These are phyloP conservation scores for Andrena marginata DNA, from an alignment of 2,888 invertebrate species.

Conservation along the genomic window DNA sequence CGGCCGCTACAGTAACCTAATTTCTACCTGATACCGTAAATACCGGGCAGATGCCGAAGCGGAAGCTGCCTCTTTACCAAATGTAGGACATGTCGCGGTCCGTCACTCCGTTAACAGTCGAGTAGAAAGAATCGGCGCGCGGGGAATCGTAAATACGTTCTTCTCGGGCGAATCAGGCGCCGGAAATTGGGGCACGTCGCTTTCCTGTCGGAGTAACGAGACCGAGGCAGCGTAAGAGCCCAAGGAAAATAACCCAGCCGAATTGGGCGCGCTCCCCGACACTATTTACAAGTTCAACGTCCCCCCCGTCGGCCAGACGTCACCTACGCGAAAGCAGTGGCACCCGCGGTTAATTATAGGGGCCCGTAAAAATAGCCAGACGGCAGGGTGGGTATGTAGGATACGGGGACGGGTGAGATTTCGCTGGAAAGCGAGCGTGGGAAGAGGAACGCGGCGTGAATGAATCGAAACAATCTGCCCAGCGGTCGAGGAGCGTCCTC, in stretches of 20 bases:
- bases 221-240: constrained; percentile 8
- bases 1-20: no score
- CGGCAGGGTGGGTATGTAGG: neutral
- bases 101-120: no score
- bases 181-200: constrained; percentile 34
- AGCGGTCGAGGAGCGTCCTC: neutral
- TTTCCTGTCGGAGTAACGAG: constrained; percentile 21
- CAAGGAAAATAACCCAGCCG: constrained; percentile 29
- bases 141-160: neutral
- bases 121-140: no score
- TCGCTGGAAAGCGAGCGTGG: neutral
- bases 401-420: neutral
- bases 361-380: constrained; percentile 6
- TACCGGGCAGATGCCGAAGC: no score
- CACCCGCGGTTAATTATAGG: constrained; percentile 6
- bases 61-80: no score
- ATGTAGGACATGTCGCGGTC: no score
- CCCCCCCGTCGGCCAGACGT: constrained; percentile 11
- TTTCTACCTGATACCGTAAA: no score
- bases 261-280: neutral
- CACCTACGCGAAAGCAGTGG: constrained; percentile 15
- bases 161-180: neutral
- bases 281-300: constrained; percentile 28
- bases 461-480: neutral
- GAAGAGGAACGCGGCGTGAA: neutral